Evolutionary conservation across 2,113 vertebrate species (phyloP).

Genomic region (Nanorana parkeri): DNA sequence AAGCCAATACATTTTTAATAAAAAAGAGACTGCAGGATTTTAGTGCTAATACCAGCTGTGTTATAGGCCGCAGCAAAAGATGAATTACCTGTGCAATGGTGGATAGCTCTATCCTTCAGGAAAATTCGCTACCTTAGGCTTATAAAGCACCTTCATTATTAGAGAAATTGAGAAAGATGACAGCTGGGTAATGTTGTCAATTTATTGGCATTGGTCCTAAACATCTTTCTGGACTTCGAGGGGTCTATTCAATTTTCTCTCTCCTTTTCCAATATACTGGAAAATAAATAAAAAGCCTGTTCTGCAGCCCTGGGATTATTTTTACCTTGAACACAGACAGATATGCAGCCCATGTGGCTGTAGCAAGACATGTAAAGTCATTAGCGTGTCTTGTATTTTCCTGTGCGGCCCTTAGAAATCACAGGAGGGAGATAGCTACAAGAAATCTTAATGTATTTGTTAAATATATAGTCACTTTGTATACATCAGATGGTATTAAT

Average conservation of each 20-base stretch:
- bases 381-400: conserved; percentile 29
- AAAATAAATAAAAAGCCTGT: conserved; percentile 34
- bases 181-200: conserved; percentile 27
- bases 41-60: conserved; percentile 2
- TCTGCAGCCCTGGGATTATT: conserved; percentile 25
- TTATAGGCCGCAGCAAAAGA: conserved; percentile 24
- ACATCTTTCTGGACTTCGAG: conserved; percentile 5
- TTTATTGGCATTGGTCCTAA: conserved; percentile 19
- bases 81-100: conserved; percentile 14
- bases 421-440: not conserved
- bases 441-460: conserved; percentile 4
- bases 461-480: conserved; percentile 21
- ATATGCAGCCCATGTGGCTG: conserved; percentile 26
- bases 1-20: conserved; percentile 36
- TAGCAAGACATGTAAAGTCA: conserved; percentile 40
- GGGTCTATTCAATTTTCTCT: conserved; percentile 35
- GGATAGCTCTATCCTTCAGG: conserved; percentile 14
- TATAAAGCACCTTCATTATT: conserved; percentile 37
- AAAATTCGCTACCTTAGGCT: conserved; percentile 23
- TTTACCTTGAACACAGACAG: conserved; percentile 39
- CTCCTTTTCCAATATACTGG: not conserved
- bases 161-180: conserved; percentile 49
- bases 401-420: not conserved
- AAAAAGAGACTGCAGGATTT: conserved; percentile 6
- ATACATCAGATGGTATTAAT: not conserved